Evolutionary conservation across 2,113 vertebrate species (phyloP), one percentile per base, ranked within the genome.

Genomic region (Bubalus kerabau): DNA sequence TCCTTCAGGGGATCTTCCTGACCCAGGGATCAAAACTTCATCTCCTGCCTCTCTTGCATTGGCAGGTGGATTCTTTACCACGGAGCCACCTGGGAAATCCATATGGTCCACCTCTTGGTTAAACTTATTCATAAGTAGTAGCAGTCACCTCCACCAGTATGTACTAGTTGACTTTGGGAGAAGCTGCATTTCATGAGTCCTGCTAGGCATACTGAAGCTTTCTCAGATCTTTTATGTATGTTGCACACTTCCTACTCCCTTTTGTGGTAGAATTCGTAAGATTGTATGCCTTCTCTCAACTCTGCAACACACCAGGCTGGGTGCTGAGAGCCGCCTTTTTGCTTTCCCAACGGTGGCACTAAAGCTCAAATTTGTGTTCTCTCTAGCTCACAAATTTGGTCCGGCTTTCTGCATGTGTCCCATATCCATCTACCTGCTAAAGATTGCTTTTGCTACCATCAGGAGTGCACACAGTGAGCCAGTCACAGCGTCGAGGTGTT

Each of bases 311-410:
- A 64, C 16, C 11, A 21, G 32, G 16, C 90, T 82, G 78, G 46
- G 57, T 82, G 57, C 57, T 40, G 15, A 40, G 19, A 82, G 57
- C 74, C 5, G 1, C 19, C 21, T 50, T 80, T 80, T 80, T 78
- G 40, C 88, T 91, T 80, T 91, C n/a, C 21, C 14, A 36, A 19
- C 0, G 0, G 40, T 43, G 40, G 23, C 0, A 0, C 71, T 76
- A 2, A 76, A 91, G 46, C 32, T 62, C 23, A 62, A 81, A 3
- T 62, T 62, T 62, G 23, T 91, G 76, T 32, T 62, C 59, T 48
- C 28, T 24, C 46, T 36, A 46, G 43, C 78, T 52, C 24, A 13
- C 32, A 52, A 7, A 82, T 82, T 91, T 82, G 57, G 46, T 48
- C 46, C 1, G 1, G 24, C 40, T 90, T 48, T 62, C 56, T 28